Conservation (phyloP, 2,113 vertebrate genomes). For the Microcebus griseorufus region DNA sequence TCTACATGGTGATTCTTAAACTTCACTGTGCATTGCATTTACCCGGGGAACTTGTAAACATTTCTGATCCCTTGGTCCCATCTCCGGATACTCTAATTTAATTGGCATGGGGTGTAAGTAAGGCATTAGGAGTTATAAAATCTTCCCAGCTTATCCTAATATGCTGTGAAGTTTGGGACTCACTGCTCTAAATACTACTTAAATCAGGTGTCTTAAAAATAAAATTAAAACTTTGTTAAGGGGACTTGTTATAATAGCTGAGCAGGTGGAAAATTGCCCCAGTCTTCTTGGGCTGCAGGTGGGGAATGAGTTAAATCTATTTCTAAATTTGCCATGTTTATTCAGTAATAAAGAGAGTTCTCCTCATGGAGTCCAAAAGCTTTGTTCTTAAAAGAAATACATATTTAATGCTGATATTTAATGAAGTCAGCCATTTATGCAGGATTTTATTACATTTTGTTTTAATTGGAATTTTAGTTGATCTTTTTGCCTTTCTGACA, state of each 20-base stretch:
- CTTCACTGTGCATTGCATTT: background rate
- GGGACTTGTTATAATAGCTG: background rate
- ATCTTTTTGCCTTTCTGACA: constrained; percentile 63
- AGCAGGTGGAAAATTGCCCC: background rate
- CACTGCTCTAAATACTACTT: background rate
- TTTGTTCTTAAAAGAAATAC: constrained; percentile 58
- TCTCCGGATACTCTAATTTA: background rate
- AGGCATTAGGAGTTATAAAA: background rate
- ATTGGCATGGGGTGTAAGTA: background rate
- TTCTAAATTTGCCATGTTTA: constrained; percentile 41
- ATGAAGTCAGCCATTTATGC: constrained; percentile 65
- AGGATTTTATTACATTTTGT: constrained; percentile 57
- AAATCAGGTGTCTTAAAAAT: background rate
- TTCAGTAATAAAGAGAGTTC: constrained; percentile 36
- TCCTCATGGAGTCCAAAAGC: constrained; percentile 29
- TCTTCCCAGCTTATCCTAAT: background rate
- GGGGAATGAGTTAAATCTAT: constrained; percentile 52
- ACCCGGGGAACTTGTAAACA: background rate
- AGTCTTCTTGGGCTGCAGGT: background rate
- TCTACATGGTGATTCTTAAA: background rate
- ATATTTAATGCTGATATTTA: constrained; percentile 69
- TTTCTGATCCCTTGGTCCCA: background rate
- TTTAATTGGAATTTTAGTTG: constrained; percentile 75
- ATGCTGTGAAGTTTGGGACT: background rate
- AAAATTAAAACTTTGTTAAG: background rate